Base-by-base conservation (phyloP, 2,888 invertebrate genomes). In the Keiferia lycopersicella region DNA sequence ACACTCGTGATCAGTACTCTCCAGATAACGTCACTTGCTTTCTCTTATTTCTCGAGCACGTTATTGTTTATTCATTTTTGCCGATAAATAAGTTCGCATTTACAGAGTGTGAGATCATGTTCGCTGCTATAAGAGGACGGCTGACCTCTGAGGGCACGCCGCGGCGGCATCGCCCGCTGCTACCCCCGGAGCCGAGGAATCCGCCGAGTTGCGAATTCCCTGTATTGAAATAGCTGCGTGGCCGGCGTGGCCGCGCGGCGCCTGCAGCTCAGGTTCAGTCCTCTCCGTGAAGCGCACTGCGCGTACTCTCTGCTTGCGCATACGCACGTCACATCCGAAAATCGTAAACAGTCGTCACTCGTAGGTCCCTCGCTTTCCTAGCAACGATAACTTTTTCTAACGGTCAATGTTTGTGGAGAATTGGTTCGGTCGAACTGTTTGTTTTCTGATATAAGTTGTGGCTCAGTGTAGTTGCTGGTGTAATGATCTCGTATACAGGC, bases 151-250 rank as follows among this genome's bases (percentile, higher is more conserved):
- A 73, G 75, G 76, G 74, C 76, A 76, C 69, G 14, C 14, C 51
- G 51, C 51, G 51, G 56, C 56, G 69, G 66, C 68, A 62, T 67
- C 66, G 67, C 67, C 62, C 66, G 65, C 74, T 76, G 73, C 77
- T 70, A 77, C 79, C 74, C 75, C 73, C 68, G 76, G 67, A 72
- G 78, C 72, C 67, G 68, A 68, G 80, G 80, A 87, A 86, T 89
- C 79, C 78, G 85, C 80, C 74, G 80, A 86, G 80, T 86, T 81
- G 87, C 86, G 76, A 87, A 89, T 89, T 88, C 84, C 73, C 78
- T 83, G 87, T 81, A 88, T 88, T 87, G 85, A 90, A 90, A 90
- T 89, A 89, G 87, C 88, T 80, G 82, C 82, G 64, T 79, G 82
- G 80, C 76, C 75, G 75, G 76, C 79, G 69, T 67, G 72, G 77